These are phyloP conservation scores for Luperina nickerlii DNA, from an alignment of 2,888 invertebrate genomes.

Conservation along the genomic window DNA sequence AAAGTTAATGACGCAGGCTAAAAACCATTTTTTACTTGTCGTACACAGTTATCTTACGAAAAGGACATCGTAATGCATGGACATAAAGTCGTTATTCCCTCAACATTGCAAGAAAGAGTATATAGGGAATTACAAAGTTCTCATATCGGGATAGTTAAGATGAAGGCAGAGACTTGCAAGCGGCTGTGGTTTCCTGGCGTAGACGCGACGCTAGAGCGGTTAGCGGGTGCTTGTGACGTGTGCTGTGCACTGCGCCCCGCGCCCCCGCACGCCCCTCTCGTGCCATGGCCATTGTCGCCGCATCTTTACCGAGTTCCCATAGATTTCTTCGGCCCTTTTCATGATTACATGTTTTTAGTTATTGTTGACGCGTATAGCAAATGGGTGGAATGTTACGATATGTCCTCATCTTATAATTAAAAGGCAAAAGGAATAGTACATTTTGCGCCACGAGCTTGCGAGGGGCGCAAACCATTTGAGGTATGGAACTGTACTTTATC, in stretches of 20 bases:
- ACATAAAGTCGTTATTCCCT: slow-evolving; percentile 27
- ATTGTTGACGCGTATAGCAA: too few relatives aligned
- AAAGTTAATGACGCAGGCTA: background rate
- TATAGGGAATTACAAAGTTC: slow-evolving; percentile 22
- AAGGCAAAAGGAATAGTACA: too few relatives aligned
- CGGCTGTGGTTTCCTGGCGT: slow-evolving; percentile 61
- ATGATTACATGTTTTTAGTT: too few relatives aligned
- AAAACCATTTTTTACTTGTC: slow-evolving; percentile 19
- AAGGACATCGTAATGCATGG: slow-evolving; percentile 20
- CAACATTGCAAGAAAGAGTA: background rate
- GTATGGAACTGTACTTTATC: too few relatives aligned
- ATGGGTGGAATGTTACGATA: too few relatives aligned
- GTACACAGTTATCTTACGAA: too few relatives aligned
- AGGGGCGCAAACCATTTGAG: too few relatives aligned
- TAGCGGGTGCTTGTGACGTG: background rate
- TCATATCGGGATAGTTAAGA: too few relatives aligned
- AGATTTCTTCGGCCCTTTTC: too few relatives aligned
- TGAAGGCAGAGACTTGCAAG: slow-evolving; percentile 54
- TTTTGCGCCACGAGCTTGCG: too few relatives aligned
- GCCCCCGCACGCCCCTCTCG: slow-evolving; percentile 51
- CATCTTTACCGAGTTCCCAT: slow-evolving; percentile 54
- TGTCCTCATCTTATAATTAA: too few relatives aligned
- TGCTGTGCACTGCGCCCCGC: slow-evolving; percentile 4
- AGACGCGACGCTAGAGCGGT: slow-evolving; percentile 44
- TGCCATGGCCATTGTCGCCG: slow-evolving; percentile 46